Evolutionary conservation across 2,888 invertebrate genomes (phyloP), one percentile per base, ranked within the genome.

Genomic region (Heliconius ethilla): DNA sequence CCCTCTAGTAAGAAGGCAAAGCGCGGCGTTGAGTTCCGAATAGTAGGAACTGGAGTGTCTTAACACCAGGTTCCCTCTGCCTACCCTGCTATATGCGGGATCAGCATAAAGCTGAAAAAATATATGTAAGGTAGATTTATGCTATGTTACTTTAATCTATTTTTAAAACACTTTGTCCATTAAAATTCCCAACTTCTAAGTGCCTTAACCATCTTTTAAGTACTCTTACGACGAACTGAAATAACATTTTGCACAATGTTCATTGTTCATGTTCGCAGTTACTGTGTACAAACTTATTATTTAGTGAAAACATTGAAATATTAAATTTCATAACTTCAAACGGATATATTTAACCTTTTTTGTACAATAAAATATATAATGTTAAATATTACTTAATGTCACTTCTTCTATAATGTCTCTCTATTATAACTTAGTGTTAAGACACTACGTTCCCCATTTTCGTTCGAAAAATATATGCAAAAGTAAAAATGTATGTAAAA

Each of bases 181-280:
- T 69, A 69, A 69, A 69, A 69, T 40, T 40, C 15, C 11, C 40
- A 69, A 69, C 69, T 40, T 69, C 40, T 69, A 69, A 69, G 69
- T 69, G 69, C 40, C 15, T 69, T 40, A 25, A 69, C 40, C 45
- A 40, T 69, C 69, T 69, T 69, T 45, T 40, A 40, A 69, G 69
- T 45, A 69, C 69, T 69, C 40, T 25, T 40, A 25, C n/a, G 40
- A 45, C 69, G 69, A 69, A 69, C 40, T 69, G 25, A 45, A 69
- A 40, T 40, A 69, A 69, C 15, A 40, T 69, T 40, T 40, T 69
- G 69, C 40, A 69, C 69, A 69, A 69, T 15, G 69, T 69, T 40
- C 15, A 45, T 45, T 40, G 45, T 69, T 40, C 69, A 40, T 27
- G 69, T 25, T 18, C 25, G 18, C 25, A 40, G 40, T 45, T 69